Conservation (phyloP, 2,113 vertebrate genomes). For the Triplophysa rosa region DNA sequence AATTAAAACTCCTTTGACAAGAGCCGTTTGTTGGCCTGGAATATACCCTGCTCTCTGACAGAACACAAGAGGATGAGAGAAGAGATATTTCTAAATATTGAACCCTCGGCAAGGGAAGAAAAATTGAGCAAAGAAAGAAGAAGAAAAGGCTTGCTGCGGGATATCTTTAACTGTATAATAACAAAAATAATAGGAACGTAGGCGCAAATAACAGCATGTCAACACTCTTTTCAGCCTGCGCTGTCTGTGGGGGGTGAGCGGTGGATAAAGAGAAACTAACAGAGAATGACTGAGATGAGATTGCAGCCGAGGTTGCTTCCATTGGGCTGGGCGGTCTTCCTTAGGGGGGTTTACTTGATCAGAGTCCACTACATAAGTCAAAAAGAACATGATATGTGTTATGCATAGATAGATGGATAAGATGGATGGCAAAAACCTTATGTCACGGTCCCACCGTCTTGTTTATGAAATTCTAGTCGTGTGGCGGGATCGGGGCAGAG, state of each 20-base stretch:
- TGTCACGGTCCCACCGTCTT: too few relatives aligned
- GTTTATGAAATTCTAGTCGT: too few relatives aligned
- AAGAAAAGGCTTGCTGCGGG: constrained; percentile 26
- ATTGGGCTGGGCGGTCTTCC: constrained; percentile 34
- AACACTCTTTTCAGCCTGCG: constrained; percentile 43
- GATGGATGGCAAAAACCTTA: too few relatives aligned
- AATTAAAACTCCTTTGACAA: constrained; percentile 51
- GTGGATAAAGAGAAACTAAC: constrained; percentile 32
- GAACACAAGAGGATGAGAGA: not conserved
- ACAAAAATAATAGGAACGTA: constrained; percentile 50
- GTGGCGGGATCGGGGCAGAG: too few relatives aligned
- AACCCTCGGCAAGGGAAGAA: constrained; percentile 15
- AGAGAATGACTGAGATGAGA: constrained; percentile 49
- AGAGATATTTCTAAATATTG: constrained; percentile 7
- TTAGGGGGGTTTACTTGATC: constrained; percentile 46
- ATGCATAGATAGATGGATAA: too few relatives aligned
- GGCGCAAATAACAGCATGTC: constrained; percentile 48
- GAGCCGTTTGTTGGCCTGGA: constrained; percentile 31
- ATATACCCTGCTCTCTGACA: constrained; percentile 21
- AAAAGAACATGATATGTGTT: not conserved
- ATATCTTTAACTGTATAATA: constrained; percentile 52
- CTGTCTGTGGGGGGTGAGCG: constrained; percentile 12
- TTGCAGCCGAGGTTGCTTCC: constrained; percentile 48
- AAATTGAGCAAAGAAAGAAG: constrained; percentile 36
- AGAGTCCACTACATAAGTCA: constrained; percentile 28